These are phyloP conservation scores for Andrena haemorrhoa DNA, from an alignment of 2,888 invertebrate genomes.

Conservation along the genomic window DNA sequence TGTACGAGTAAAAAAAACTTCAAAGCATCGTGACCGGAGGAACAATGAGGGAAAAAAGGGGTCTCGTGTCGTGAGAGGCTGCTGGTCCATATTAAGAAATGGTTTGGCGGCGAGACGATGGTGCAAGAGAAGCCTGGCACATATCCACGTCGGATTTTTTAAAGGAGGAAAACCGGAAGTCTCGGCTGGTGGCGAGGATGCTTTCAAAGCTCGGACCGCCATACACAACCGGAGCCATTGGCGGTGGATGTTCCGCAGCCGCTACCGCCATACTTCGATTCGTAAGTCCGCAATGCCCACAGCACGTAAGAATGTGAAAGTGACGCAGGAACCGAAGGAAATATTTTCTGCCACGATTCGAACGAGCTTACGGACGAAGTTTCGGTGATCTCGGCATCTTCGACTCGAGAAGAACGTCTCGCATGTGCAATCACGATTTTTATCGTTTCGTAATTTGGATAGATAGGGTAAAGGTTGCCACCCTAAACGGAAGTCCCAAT, in stretches of 20 bases:
- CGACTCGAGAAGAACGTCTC: neutral
- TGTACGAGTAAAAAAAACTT: neutral
- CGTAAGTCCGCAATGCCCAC: conserved; percentile 78
- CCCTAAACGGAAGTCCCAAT: too few relatives aligned
- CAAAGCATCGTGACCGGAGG: neutral
- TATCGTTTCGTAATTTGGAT: neutral
- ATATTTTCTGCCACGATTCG: neutral
- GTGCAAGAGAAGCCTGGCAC: conserved; percentile 65
- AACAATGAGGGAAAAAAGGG: conserved; percentile 8
- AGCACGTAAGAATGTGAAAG: conserved; percentile 63
- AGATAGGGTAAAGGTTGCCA: too few relatives aligned
- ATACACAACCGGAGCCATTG: conserved; percentile 76
- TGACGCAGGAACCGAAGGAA: conserved; percentile 62
- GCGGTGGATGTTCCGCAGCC: conserved; percentile 82
- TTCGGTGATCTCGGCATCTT: neutral
- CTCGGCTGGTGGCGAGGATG: conserved; percentile 83
- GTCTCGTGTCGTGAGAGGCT: conserved; percentile 47
- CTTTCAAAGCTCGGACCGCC: conserved; percentile 79
- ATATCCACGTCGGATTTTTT: conserved; percentile 79
- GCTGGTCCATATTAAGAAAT: conserved; percentile 36
- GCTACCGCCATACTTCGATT: conserved; percentile 82
- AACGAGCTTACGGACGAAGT: neutral
- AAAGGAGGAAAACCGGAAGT: conserved; percentile 82
- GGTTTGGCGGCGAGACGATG: conserved; percentile 39
- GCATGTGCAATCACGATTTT: neutral